These are phyloP conservation scores for Tachycineta bicolor DNA, from an alignment of 2,113 vertebrate genomes.

Conservation along the genomic window DNA sequence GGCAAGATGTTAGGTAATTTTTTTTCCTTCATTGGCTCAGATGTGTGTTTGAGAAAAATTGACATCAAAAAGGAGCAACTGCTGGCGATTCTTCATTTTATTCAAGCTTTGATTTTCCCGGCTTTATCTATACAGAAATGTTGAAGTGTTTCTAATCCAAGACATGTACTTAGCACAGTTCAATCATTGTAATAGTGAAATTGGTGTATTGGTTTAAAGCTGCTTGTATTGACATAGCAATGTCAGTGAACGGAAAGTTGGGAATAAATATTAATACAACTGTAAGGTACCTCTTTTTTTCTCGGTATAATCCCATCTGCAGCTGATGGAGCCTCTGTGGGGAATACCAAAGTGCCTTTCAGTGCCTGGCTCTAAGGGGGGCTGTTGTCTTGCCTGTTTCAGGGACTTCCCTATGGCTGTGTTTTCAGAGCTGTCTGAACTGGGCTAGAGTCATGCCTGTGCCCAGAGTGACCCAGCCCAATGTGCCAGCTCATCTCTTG, in stretches of 20 bases:
- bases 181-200: neutral
- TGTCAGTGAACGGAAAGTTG: neutral
- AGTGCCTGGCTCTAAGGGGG: neutral
- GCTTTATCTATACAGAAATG: neutral
- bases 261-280: conserved; percentile 1
- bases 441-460: accelerated
- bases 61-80: neutral
- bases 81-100: neutral
- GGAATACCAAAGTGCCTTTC: neutral
- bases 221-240: neutral
- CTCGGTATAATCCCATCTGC: neutral
- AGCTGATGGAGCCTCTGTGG: neutral
- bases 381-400: neutral
- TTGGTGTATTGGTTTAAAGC: neutral
- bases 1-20: neutral
- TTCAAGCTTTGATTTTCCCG: neutral
- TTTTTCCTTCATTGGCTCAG: neutral
- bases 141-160: neutral
- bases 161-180: neutral
- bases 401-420: neutral
- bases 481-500: accelerated
- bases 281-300: neutral
- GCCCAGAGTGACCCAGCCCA: neutral
- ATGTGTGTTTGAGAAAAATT: neutral
- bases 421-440: neutral